Evolutionary conservation across 2,888 invertebrate species (phyloP).

Genomic region (Cryptus armator): DNA sequence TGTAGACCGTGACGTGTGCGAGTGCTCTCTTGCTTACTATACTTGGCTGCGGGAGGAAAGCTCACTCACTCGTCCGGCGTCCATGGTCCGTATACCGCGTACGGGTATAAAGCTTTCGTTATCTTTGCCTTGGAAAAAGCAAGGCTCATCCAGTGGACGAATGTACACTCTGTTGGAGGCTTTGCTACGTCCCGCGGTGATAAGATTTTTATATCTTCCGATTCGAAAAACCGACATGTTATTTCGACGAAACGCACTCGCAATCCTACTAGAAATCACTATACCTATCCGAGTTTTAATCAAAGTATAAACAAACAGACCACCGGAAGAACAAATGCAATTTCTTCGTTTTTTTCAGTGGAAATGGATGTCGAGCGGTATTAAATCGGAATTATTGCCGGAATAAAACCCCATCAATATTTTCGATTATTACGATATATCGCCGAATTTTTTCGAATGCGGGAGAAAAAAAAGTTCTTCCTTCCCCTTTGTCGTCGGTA

Average conservation of each 20-base stretch:
- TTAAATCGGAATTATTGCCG: too few species aligned
- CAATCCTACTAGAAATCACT: background rate
- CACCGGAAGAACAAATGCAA: background rate
- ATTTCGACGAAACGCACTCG: background rate
- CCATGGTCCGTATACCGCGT: slow-evolving; percentile 13
- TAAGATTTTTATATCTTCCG: slow-evolving; percentile 24
- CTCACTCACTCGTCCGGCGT: slow-evolving; percentile 11
- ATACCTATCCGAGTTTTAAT: background rate
- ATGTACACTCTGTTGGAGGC: background rate
- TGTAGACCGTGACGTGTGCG: slow-evolving; percentile 41
- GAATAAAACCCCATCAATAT: too few species aligned
- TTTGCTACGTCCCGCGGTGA: background rate
- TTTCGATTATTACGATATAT: too few species aligned
- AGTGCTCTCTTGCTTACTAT: background rate
- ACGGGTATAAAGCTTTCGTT: slow-evolving; percentile 35
- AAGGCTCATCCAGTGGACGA: slow-evolving; percentile 20
- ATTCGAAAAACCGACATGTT: slow-evolving; percentile 13
- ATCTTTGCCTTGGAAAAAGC: background rate
- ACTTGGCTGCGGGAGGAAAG: background rate
- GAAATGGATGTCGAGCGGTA: too few species aligned
- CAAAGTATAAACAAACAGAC: background rate
- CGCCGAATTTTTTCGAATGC: too few species aligned
- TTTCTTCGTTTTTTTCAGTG: background rate
- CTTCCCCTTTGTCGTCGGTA: background rate
- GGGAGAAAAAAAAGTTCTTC: background rate